A percentile compares a stretch with the other conserved stretches of the same genome.
These are phyloP conservation scores for Oscheius onirici DNA, from an alignment of 2,888 invertebrate species.

Conservation along the genomic window DNA sequence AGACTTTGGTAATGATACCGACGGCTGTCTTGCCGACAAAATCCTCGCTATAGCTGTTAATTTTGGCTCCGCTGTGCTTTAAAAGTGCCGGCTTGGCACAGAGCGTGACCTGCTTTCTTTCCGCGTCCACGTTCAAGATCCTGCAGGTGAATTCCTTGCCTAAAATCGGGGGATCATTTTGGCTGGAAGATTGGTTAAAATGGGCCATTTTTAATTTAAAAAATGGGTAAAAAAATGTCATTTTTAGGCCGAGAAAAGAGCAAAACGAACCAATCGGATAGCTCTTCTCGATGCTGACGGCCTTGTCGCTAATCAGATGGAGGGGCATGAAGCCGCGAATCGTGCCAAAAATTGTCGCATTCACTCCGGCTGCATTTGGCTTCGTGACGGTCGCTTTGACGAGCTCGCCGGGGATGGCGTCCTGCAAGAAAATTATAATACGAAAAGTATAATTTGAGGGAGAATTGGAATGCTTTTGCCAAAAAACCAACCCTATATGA, in stretches of 20 bases:
- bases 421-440: conserved; percentile 33
- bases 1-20: conserved; percentile 49
- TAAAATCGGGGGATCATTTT: conserved; percentile 5
- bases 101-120: conserved; percentile 49
- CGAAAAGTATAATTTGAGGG: too few species aligned
- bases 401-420: conserved; percentile 50
- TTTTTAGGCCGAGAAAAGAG: too few species aligned
- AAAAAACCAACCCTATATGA: conserved; percentile 44
- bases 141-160: conserved; percentile 53
- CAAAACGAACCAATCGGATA: conserved; percentile 47
- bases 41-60: conserved; percentile 33
- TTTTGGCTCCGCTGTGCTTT: conserved; percentile 17
- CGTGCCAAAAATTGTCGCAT: conserved; percentile 40
- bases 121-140: conserved; percentile 51
- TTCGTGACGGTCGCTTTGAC: conserved; percentile 41
- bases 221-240: background rate
- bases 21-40: conserved; percentile 41
- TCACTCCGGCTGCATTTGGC: conserved; percentile 37
- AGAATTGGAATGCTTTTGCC: too few species aligned
- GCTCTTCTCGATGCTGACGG: conserved; percentile 39
- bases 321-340: conserved; percentile 58
- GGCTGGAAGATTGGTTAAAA: too few species aligned
- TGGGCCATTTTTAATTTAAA: background rate
- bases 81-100: conserved; percentile 36
- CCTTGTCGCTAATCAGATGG: conserved; percentile 50